A percentile compares a stretch with the other conserved stretches of the same genome.
Conservation (phyloP, 2,113 vertebrate genomes). For the Acrocephalus arundinaceus region DNA sequence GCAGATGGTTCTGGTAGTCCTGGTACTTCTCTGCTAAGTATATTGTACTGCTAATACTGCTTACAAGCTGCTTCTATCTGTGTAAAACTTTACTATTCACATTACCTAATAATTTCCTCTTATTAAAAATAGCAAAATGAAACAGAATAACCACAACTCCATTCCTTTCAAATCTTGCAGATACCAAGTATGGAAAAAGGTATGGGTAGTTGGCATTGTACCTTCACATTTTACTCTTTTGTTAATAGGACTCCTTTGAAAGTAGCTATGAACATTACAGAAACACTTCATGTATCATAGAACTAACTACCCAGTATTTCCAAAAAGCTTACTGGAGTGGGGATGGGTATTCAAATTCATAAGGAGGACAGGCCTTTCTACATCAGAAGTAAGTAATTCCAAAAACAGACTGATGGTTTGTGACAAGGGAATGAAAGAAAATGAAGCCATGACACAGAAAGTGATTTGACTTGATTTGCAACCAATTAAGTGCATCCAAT, state of each 20-base stretch:
- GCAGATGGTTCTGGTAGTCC: background rate
- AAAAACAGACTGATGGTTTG: background rate
- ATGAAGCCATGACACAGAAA: background rate
- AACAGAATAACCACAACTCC: background rate
- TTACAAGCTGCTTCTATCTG: background rate
- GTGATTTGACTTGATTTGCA: background rate
- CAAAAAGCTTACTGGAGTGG: background rate
- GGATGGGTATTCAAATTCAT: background rate
- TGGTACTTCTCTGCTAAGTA: background rate
- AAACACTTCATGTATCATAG: background rate
- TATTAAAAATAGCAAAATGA: background rate
- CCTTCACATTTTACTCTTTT: background rate
- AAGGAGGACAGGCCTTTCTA: background rate
- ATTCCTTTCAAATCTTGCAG: background rate
- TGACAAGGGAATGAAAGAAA: background rate
- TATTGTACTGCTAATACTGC: background rate
- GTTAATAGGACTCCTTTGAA: background rate
- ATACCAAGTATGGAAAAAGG: background rate
- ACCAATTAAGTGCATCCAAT: background rate
- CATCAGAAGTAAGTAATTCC: background rate
- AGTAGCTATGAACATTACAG: background rate
- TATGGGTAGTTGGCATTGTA: background rate
- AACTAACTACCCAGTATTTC: background rate
- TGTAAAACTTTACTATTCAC: background rate
- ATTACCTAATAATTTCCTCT: background rate